A percentile compares a stretch with the other conserved stretches of the same genome.
Conservation (phyloP, 1,140 invertebrate genomes). For the Hyposmocoma kahamanoa region DNA sequence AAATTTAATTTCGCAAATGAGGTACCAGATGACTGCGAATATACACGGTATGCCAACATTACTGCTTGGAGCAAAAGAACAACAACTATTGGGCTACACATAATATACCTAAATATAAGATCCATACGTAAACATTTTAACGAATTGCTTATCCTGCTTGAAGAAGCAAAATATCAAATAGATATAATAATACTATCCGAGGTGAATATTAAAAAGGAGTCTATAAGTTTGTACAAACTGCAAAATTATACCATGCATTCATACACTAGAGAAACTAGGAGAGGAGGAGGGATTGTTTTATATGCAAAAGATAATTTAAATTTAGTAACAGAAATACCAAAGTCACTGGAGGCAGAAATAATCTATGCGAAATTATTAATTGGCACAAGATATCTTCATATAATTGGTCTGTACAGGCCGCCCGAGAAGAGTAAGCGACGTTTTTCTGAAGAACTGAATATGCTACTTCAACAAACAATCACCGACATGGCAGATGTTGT, state of each 20-base stretch:
- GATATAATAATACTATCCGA: constrained; percentile 9
- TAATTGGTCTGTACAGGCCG: background rate
- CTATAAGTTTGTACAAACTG: constrained; percentile 3
- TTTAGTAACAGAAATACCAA: background rate
- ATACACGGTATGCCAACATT: background rate
- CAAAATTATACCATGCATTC: background rate
- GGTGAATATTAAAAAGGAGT: constrained; percentile 5
- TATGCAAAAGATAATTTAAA: constrained; percentile 1
- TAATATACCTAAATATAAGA: constrained; percentile 5
- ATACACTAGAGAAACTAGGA: background rate
- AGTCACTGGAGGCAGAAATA: background rate
- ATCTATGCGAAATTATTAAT: background rate
- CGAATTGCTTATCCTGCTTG: constrained; percentile 2
- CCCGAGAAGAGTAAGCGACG: background rate
- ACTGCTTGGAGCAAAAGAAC: background rate
- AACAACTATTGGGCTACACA: background rate
- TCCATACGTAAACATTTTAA: constrained; percentile 8
- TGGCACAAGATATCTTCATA: background rate
- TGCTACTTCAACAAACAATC: background rate
- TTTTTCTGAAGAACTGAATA: background rate
- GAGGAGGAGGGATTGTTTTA: constrained; percentile 3
- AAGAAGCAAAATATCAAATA: background rate
- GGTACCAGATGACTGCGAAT: background rate
- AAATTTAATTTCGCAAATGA: background rate
- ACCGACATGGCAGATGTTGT: background rate